Percentiles rank a stretch among this genome's conserved stretches.
phyloP scores from a whole-genome alignment of 1,140 invertebrate genomes.

The Drosophila murphyi region DNA sequence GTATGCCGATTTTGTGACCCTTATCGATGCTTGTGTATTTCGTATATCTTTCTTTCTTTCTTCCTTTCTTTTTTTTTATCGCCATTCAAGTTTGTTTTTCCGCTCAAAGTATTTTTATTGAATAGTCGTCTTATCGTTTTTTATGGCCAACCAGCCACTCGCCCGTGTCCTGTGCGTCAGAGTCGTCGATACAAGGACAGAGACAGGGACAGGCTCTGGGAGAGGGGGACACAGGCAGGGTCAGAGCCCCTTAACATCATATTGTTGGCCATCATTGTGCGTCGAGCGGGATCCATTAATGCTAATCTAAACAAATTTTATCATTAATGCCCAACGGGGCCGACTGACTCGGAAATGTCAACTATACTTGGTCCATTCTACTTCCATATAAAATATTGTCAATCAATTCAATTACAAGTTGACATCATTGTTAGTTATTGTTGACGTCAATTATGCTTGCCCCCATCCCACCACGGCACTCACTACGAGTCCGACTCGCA shows the following conservation, averaged over 20 bases:
- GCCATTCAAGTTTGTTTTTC: conserved; percentile 83
- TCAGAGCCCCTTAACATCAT: conserved; percentile 18
- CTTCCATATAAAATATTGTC: conserved; percentile 82
- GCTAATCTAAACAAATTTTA: conserved; percentile 84
- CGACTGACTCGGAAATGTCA: conserved; percentile 30
- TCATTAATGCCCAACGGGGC: conserved; percentile 64
- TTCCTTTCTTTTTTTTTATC: conserved; percentile 60
- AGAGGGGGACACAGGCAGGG: not conserved
- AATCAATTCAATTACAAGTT: conserved; percentile 84
- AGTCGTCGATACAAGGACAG: not conserved
- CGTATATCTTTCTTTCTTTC: conserved; percentile 20
- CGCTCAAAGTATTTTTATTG: conserved; percentile 84
- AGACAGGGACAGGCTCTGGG: not conserved
- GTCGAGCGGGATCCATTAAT: conserved; percentile 57
- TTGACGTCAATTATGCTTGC: conserved; percentile 75
- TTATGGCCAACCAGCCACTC: conserved; percentile 69
- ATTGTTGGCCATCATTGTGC: conserved; percentile 24
- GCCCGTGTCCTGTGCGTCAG: conserved; percentile 44
- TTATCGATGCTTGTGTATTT: conserved; percentile 25
- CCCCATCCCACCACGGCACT: not conserved
- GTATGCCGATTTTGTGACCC: conserved; percentile 42
- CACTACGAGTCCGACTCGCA: conserved; percentile 19
- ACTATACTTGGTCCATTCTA: conserved; percentile 27
- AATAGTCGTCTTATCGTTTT: conserved; percentile 78
- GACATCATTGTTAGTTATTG: conserved; percentile 83